Evolutionary conservation across 2,113 vertebrate genomes (phyloP).

Genomic region (Agapornis roseicollis): DNA sequence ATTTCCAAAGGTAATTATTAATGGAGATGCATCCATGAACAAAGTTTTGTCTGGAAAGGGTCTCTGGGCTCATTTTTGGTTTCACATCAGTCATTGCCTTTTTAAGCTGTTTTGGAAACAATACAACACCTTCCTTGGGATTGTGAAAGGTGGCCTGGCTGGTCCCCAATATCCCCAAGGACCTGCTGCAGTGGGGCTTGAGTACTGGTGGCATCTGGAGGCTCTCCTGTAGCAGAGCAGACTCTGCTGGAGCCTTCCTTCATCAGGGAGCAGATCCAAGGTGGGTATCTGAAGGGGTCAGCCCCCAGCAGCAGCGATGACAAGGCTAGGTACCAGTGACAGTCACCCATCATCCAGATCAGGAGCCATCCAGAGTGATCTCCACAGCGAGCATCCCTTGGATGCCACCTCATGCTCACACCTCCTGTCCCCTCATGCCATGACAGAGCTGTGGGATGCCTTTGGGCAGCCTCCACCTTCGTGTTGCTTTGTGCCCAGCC

Average conservation of each 20-base stretch:
- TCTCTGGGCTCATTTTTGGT: background rate
- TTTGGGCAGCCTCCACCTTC: background rate
- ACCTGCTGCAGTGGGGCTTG: accelerated
- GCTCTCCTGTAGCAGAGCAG: background rate
- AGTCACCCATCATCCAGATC: background rate
- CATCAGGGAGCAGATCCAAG: accelerated
- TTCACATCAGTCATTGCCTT: background rate
- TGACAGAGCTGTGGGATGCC: background rate
- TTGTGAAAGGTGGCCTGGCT: background rate
- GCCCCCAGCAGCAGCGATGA: background rate
- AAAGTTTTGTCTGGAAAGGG: background rate
- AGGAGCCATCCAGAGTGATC: background rate
- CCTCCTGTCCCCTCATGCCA: background rate
- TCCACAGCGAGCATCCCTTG: background rate
- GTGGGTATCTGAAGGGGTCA: background rate
- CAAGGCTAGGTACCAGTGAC: background rate
- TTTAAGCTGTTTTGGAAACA: background rate
- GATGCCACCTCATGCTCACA: background rate
- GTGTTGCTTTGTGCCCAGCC: background rate
- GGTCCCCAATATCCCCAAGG: background rate
- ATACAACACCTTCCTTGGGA: background rate
- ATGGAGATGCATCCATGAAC: background rate
- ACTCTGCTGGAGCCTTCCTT: background rate
- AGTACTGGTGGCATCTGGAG: background rate
- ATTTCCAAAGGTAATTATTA: background rate